These are phyloP conservation scores for Andrena marginata DNA, from an alignment of 2,888 invertebrate genomes.

Conservation along the genomic window DNA sequence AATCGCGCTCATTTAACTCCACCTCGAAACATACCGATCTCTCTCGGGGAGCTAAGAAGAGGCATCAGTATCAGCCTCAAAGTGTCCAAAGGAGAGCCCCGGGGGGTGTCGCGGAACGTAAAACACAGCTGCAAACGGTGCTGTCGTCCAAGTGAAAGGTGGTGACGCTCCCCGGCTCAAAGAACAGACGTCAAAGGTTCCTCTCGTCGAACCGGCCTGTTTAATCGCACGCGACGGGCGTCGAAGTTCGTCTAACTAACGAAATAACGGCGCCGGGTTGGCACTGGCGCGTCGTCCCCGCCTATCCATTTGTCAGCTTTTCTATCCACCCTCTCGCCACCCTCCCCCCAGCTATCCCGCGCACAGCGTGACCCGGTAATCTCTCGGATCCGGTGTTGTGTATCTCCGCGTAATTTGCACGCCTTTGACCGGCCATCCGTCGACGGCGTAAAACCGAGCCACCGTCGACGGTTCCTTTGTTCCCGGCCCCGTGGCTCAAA, in stretches of 20 bases:
- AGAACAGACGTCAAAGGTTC: conserved; percentile 14
- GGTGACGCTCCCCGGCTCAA: conserved; percentile 68
- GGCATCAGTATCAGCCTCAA: not conserved
- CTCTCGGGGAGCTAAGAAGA: not conserved
- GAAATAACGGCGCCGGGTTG: conserved; percentile 75
- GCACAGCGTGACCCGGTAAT: conserved; percentile 50
- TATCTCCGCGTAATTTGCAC: conserved; percentile 52
- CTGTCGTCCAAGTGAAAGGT: conserved; percentile 74
- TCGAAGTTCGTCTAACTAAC: conserved; percentile 82
- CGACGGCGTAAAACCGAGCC: conserved; percentile 46
- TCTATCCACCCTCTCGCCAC: not conserved
- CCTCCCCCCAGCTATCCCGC: not conserved
- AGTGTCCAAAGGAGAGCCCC: not conserved
- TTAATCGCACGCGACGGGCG: conserved; percentile 77
- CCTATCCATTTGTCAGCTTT: conserved; percentile 34
- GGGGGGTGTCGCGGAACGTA: conserved; percentile 2
- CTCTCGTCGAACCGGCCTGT: conserved; percentile 52
- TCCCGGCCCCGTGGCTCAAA: conserved; percentile 38
- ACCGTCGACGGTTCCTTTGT: conserved; percentile 45
- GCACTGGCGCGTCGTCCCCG: not conserved
- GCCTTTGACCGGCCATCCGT: conserved; percentile 62
- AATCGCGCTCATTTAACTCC: not conserved
- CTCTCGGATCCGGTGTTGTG: conserved; percentile 43
- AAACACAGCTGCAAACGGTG: conserved; percentile 51
- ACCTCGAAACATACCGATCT: not conserved